Conservation (phyloP, 1,140 invertebrate species). For the Drosophila kikkawai region DNA sequence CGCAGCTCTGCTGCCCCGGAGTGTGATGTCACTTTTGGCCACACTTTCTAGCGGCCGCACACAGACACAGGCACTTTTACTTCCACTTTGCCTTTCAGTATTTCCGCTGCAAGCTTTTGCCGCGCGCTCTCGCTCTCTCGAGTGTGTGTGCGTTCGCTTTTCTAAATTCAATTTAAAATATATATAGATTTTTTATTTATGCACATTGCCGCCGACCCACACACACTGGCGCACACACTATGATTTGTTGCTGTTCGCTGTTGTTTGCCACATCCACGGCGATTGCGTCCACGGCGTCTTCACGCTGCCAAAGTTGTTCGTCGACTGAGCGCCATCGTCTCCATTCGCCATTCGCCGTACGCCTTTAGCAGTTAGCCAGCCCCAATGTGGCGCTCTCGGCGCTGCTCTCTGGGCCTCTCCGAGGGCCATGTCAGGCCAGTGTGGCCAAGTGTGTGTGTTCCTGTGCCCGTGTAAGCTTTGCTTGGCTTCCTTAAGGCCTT, state of each 20-base stretch:
- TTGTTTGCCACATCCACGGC: conserved; percentile 34
- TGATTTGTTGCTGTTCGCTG: conserved; percentile 33
- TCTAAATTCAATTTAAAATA: conserved; percentile 79
- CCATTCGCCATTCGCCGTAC: conserved; percentile 16
- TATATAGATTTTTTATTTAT: conserved; percentile 83
- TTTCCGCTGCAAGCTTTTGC: conserved; percentile 67
- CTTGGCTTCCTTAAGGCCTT: conserved; percentile 55
- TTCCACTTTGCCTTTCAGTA: conserved; percentile 58
- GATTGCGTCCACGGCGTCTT: conserved; percentile 50
- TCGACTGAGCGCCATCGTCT: conserved; percentile 66
- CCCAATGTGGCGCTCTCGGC: conserved; percentile 10
- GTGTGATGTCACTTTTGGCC: conserved; percentile 78
- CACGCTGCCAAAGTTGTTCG: conserved; percentile 69
- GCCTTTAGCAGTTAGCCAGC: conserved; percentile 10
- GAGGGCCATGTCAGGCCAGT: neutral
- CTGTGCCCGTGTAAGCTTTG: conserved; percentile 34
- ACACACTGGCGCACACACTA: conserved; percentile 42
- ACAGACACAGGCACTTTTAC: conserved; percentile 53
- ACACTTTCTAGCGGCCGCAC: conserved; percentile 64
- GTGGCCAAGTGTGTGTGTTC: conserved; percentile 4
- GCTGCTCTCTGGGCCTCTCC: conserved; percentile 11
- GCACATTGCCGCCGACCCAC: conserved; percentile 68
- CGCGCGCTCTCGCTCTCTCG: conserved; percentile 29
- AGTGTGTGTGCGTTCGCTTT: conserved; percentile 39
- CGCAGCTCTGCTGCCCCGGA: conserved; percentile 23